Base-by-base conservation (phyloP, 1,140 invertebrate genomes). In the Drosophila ficusphila region DNA sequence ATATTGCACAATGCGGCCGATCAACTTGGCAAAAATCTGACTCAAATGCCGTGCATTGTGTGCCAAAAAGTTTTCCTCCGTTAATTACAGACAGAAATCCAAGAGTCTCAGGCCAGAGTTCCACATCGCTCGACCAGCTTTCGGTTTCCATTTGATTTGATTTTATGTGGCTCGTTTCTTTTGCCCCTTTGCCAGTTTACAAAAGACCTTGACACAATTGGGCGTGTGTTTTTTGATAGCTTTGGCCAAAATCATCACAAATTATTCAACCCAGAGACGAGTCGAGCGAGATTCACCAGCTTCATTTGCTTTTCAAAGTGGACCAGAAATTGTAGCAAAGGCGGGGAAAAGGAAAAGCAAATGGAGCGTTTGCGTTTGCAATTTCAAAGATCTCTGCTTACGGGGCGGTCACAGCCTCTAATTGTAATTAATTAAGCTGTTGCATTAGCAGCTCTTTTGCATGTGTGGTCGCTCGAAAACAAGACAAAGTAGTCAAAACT, bases 161-260 rank as follows among this genome's bases (percentile, higher is more conserved):
- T 33, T 67, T 67, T 42, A 41, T 51, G 39, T 29, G 57, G 34
- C 62, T 71, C 27, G 56, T 65, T 46, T 76, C 71, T 79, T 71
- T 76, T 42, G 57, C 68, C 74, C 76, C 76, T 88, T 88, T 71
- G 53, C 69, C 70, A 73, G 82, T 82, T 88, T 88, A 88, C 82
- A 88, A 71, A 46, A 72, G 82, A 71, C 82, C 82, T 88, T 88
- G 82, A 88, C 82, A 88, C 77, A 88, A 88, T 82, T 88, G 83
- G 44, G 41, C 46, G 64, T 47, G 34, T 65, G 51, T 58, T 34
- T 73, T 57, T 71, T 31, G 39, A 53, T 58, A 33, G 44, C 33
- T 61, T 76, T 81, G 62, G 67, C 60, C 60, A 57, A 62, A 79
- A 54, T 73, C 68, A 72, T 54, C 48, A 52, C 58, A 31, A 52